Percentiles rank a stretch among this genome's conserved stretches.
These are phyloP conservation scores for Phenganax stokvisi DNA, from an alignment of 92 coral and sea anemone species.

Conservation along the genomic window DNA sequence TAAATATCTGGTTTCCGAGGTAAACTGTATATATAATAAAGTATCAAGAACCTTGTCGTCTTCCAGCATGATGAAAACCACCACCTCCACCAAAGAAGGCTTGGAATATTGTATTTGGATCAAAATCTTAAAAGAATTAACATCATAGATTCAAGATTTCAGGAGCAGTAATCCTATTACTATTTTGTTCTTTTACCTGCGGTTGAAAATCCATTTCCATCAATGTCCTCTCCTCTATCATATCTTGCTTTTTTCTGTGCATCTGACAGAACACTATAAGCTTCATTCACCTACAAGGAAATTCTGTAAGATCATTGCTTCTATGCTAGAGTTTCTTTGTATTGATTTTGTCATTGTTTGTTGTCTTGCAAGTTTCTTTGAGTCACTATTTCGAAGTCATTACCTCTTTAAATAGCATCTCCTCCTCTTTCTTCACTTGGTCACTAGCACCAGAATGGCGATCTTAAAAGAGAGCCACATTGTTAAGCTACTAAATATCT, in stretches of 20 bases:
- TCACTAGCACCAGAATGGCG: slow-evolving; percentile 85
- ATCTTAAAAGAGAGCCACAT: slow-evolving; percentile 45
- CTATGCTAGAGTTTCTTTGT: neutral
- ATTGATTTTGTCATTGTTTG: no score
- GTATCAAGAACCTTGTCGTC: slow-evolving; percentile 30
- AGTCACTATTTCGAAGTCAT: neutral
- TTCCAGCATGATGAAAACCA: slow-evolving; percentile 61
- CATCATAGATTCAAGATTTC: neutral
- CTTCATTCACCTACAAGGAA: slow-evolving; percentile 77
- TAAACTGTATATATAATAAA: neutral
- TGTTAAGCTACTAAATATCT: neutral
- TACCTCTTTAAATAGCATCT: slow-evolving; percentile 88
- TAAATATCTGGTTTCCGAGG: neutral
- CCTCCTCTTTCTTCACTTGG: slow-evolving; percentile 70
- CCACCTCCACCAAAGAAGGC: slow-evolving; percentile 81
- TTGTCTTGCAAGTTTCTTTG: neutral
- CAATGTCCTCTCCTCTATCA: slow-evolving; percentile 92
- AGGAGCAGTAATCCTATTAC: neutral
- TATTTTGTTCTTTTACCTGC: slow-evolving; percentile 37
- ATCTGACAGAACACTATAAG: slow-evolving; percentile 91
- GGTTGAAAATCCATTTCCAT: slow-evolving; percentile 65
- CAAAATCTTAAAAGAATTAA: slow-evolving; percentile 60
- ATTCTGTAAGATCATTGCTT: neutral
- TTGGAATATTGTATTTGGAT: slow-evolving; percentile 88
- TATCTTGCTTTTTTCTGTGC: slow-evolving; percentile 72